Evolutionary conservation across 2,888 invertebrate species (phyloP).

Genomic region (Drosophila hawaiiensis): DNA sequence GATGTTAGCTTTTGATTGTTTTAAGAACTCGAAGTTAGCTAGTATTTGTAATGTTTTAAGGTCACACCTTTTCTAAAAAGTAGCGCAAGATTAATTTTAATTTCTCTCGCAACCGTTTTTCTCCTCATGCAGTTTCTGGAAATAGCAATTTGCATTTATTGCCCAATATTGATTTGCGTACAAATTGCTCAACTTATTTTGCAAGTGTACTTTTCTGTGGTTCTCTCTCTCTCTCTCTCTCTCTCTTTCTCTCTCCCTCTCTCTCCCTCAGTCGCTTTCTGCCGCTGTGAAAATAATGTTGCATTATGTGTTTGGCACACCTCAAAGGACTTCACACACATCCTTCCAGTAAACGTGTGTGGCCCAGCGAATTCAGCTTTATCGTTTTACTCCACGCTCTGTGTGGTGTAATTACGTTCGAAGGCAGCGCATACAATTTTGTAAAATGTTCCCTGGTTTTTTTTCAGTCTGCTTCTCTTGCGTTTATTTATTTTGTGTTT

Average conservation of each 20-base stretch:
- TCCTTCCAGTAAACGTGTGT: background rate
- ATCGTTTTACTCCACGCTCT: slow-evolving; percentile 6
- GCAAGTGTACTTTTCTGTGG: background rate
- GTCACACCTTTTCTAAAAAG: background rate
- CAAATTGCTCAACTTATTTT: background rate
- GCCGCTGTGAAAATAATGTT: slow-evolving; percentile 36
- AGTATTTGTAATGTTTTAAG: background rate
- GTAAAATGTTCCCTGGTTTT: slow-evolving; percentile 46
- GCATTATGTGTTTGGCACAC: slow-evolving; percentile 60
- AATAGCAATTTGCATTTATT: background rate
- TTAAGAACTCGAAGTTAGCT: background rate
- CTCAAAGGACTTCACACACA: slow-evolving; percentile 34
- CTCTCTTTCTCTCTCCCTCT: background rate
- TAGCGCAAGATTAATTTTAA: background rate
- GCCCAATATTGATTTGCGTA: background rate
- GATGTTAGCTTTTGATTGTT: background rate
- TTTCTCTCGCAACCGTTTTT: background rate
- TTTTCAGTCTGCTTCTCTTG: background rate
- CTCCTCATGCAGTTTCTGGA: background rate
- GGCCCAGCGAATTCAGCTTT: background rate
- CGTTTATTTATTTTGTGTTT: background rate
- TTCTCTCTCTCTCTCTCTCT: background rate
- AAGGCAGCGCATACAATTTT: slow-evolving; percentile 60
- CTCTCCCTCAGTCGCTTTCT: background rate
- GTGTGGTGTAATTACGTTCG: slow-evolving; percentile 75